phyloP scores from a whole-genome alignment of 2,797 vertebrate genomes.

The Aldrovandia affinis region DNA sequence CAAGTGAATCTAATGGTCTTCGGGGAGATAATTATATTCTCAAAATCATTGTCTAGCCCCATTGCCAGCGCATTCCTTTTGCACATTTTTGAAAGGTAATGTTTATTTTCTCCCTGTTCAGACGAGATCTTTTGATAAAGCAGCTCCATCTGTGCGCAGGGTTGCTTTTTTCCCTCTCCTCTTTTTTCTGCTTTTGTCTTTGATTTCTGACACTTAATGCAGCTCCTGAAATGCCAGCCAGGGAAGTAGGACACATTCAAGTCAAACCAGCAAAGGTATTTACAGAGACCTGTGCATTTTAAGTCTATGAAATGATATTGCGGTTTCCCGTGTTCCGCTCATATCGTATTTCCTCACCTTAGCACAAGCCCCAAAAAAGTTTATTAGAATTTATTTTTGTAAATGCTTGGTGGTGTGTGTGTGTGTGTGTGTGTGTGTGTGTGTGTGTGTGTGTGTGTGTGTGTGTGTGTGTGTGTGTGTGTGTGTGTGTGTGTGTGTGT shows the following conservation, averaged over 20 bases:
- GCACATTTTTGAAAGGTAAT: conserved; percentile 43
- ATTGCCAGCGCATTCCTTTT: conserved; percentile 47
- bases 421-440: conserved; percentile 23
- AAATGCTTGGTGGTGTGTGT: conserved; percentile 1
- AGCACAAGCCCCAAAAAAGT: neutral
- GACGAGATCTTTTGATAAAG: conserved; percentile 45
- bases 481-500: no score
- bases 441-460: conserved; percentile 27
- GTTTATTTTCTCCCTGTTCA: conserved; percentile 47
- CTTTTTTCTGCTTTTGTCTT: conserved; percentile 23
- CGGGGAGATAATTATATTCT: conserved; percentile 62
- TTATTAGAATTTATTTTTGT: neutral
- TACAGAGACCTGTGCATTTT: neutral
- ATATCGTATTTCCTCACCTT: neutral
- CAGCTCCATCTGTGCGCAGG: conserved; percentile 39
- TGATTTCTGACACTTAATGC: conserved; percentile 36
- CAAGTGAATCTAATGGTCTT: conserved; percentile 49
- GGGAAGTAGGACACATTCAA: conserved; percentile 17
- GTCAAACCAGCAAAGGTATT: neutral
- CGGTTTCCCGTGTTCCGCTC: neutral
- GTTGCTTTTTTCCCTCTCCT: neutral
- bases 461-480: neutral
- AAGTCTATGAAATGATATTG: neutral
- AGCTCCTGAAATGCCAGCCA: conserved; percentile 21
- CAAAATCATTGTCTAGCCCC: conserved; percentile 52